phyloP scores from a whole-genome alignment of 1,140 invertebrate genomes.

The Hetaerina americana region DNA sequence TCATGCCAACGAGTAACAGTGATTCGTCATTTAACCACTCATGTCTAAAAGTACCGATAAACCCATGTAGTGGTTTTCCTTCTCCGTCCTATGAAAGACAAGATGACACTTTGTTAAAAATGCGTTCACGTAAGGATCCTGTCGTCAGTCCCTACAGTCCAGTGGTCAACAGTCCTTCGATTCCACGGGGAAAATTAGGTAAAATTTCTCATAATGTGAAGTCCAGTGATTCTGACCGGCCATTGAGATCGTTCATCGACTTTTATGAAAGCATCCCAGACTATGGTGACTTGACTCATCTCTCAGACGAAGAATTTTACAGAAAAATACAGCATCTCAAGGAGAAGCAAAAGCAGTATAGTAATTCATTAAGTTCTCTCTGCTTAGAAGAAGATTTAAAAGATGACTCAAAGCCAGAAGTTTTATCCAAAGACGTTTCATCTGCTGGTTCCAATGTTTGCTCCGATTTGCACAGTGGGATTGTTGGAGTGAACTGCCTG shows the following conservation, averaged over 20 bases:
- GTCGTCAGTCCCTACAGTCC: conserved; percentile 14
- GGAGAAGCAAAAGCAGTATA: conserved; percentile 44
- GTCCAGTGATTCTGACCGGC: conserved; percentile 19
- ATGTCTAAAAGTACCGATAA: conserved; percentile 47
- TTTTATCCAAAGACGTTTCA: conserved; percentile 4
- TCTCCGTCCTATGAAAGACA: conserved; percentile 46
- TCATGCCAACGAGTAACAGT: neutral
- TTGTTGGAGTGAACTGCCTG: conserved; percentile 14
- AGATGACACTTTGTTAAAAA: conserved; percentile 21
- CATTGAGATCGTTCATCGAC: conserved; percentile 41
- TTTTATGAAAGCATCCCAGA: conserved; percentile 55
- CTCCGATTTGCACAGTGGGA: conserved; percentile 24
- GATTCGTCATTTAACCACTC: conserved; percentile 35
- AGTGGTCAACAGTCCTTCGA: neutral
- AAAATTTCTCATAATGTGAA: conserved; percentile 1
- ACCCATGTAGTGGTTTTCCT: conserved; percentile 46
- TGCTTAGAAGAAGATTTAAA: conserved; percentile 24
- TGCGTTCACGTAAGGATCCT: conserved; percentile 7
- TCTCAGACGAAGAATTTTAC: conserved; percentile 51
- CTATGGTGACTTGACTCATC: conserved; percentile 50
- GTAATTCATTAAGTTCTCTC: conserved; percentile 34
- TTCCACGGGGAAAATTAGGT: neutral
- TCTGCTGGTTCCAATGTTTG: conserved; percentile 8
- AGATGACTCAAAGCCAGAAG: conserved; percentile 5
- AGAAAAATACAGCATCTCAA: conserved; percentile 45